These are phyloP conservation scores for Digitonthophagus gazella DNA, from an alignment of 2,888 invertebrate genomes.

Conservation along the genomic window DNA sequence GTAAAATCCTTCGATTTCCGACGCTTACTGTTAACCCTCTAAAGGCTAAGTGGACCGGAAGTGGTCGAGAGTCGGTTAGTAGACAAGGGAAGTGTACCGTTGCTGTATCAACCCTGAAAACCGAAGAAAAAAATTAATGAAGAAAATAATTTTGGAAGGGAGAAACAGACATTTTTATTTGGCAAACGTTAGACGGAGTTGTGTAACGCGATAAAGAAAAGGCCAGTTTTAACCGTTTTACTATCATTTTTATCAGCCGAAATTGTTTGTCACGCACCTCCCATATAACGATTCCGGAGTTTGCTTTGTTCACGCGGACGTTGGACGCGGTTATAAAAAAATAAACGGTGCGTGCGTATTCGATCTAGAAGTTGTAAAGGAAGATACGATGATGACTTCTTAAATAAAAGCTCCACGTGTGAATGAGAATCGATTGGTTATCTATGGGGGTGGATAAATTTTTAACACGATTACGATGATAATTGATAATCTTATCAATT, in stretches of 20 bases:
- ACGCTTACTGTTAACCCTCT: conserved; percentile 60
- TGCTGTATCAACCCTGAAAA: conserved; percentile 59
- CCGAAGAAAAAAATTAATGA: conserved; percentile 24
- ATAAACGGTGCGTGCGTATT: no score
- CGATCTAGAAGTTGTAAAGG: no score
- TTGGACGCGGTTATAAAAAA: background rate
- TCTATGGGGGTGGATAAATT: no score
- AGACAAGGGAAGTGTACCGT: conserved; percentile 61
- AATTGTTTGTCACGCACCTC: background rate
- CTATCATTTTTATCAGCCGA: background rate
- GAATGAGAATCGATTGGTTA: no score
- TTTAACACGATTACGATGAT: no score
- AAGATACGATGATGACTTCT: no score
- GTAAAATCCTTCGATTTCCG: conserved; percentile 59
- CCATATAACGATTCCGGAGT: background rate
- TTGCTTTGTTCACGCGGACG: background rate
- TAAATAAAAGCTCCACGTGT: no score
- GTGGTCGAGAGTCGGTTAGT: conserved; percentile 54
- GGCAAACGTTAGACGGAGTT: background rate
- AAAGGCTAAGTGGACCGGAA: conserved; percentile 66
- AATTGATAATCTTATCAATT: no score
- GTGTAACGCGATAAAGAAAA: background rate
- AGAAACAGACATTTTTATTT: background rate
- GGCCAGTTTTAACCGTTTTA: background rate
- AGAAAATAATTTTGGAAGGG: background rate